These are phyloP conservation scores for Sinhomidia bicolor DNA, from an alignment of 2,888 invertebrate genomes.

Conservation along the genomic window DNA sequence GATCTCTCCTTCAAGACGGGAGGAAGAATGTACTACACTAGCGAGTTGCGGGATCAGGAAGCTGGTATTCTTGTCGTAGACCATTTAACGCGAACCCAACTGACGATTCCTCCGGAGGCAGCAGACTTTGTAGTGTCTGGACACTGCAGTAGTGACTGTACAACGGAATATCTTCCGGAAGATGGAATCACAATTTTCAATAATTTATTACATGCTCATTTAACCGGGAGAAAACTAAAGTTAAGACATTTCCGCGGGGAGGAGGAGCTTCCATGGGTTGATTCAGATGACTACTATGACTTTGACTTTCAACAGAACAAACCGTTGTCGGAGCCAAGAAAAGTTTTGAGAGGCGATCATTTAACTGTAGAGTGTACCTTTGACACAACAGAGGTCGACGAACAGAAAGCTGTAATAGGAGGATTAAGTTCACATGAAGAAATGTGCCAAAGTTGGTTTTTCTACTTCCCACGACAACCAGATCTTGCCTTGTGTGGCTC, in stretches of 20 bases:
- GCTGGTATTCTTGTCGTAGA: constrained; percentile 85
- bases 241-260: constrained; percentile 17
- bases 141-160: constrained; percentile 91
- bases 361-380: constrained; percentile 33
- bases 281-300: constrained; percentile 40
- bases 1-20: constrained; percentile 86
- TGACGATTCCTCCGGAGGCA: constrained; percentile 88
- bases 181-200: constrained; percentile 92
- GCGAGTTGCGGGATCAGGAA: constrained; percentile 84
- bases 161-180: constrained; percentile 83
- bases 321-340: not conserved
- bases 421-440: not conserved
- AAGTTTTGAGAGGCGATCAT: constrained; percentile 31
- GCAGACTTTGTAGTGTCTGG: constrained; percentile 90
- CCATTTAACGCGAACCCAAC: not conserved
- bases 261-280: constrained; percentile 38
- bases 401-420: not conserved
- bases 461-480: constrained; percentile 33
- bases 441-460: constrained; percentile 45
- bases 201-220: constrained; percentile 90
- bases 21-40: constrained; percentile 89
- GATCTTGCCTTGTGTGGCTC: not conserved
- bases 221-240: constrained; percentile 23
- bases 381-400: not conserved
- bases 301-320: constrained; percentile 49